A percentile compares a stretch with the other conserved stretches of the same genome.
Conservation (phyloP, 1,140 invertebrate genomes). For the Mactra quadrangularis region DNA sequence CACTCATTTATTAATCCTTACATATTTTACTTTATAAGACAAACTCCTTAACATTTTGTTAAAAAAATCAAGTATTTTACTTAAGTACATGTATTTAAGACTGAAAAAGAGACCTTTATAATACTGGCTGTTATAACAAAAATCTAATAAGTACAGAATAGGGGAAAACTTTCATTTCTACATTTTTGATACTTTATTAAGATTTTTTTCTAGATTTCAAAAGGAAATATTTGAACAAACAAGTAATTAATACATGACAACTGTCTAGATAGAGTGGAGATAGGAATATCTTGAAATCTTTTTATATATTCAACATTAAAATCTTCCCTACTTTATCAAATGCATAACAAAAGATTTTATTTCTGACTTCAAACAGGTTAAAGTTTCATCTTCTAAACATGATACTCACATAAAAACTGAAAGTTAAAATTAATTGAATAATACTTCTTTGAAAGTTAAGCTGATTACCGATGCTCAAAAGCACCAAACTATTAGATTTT, state of each 20-base stretch:
- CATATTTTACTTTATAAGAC: neutral
- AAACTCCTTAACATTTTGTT: too few species aligned
- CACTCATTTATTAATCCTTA: too few species aligned
- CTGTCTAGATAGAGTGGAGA: conserved; percentile 28
- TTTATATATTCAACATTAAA: conserved; percentile 29
- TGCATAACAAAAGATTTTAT: conserved; percentile 51
- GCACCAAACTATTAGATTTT: too few species aligned
- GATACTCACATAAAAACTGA: conserved; percentile 50
- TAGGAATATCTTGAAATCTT: conserved; percentile 48
- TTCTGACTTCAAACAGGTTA: conserved; percentile 49
- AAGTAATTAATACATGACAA: conserved; percentile 42
- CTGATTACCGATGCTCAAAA: neutral
- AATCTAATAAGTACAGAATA: neutral
- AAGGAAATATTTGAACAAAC: conserved; percentile 48
- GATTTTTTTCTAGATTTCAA: conserved; percentile 47
- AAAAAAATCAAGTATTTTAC: too few species aligned
- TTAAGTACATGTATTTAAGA: too few species aligned
- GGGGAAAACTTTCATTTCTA: conserved; percentile 34
- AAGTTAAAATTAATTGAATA: conserved; percentile 53
- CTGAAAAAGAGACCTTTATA: conserved; percentile 30
- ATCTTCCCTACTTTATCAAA: conserved; percentile 39
- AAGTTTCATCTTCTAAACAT: conserved; percentile 40
- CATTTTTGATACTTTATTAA: conserved; percentile 11
- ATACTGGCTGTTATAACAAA: neutral
- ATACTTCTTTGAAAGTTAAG: conserved; percentile 41